Base-by-base conservation (phyloP, 2,888 invertebrate genomes). In the Sesia apiformis region DNA sequence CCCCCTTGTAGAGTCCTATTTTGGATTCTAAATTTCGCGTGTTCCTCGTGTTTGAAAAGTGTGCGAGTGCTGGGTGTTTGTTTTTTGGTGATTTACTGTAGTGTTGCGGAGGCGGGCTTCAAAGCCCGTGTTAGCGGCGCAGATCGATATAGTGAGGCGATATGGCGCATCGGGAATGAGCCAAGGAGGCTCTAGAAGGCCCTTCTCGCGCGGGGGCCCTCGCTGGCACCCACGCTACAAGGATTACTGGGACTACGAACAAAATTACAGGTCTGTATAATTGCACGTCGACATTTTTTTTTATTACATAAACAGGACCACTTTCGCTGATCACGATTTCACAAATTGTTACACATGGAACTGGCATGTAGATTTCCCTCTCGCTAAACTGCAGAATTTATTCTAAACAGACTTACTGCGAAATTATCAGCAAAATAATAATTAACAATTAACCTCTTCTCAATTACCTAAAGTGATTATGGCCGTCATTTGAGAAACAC, bases 161-260 rank as follows among this genome's bases (percentile, higher is more conserved):
- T 63, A 86, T 84, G 85, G 81, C 83, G 81, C 80, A 78, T 70
- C 71, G 59, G 67, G 65, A 55, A 88, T 89, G 89, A 89, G 88
- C 70, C 88, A 88, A 64, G 88, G 88, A 58, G 88, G 89, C 65
- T 88, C 88, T 3, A 64, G 88, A 59, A 74, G 88, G 64, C 88
- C 88, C 58, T 88, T 84, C 63, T 87, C 87, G 60, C 87, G 87
- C 65, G 88, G 88, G 69, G 87, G 87, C 63, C 87, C 82, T 55
- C 81, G 88, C 52, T 89, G 88, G 86, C 87, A 88, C 72, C 86
- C 87, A 67, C 86, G 88, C 55, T 89, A 89, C 79, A 89, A 89
- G 76, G 89, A 89, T 58, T 89, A 86, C 71, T 89, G 88, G 88
- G 89, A 88, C 63, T 88, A 86, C 76, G 89, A 89, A 56, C 88